Base-by-base conservation (phyloP, 2,888 invertebrate genomes). In the Sinopyrophorus schimmeli region DNA sequence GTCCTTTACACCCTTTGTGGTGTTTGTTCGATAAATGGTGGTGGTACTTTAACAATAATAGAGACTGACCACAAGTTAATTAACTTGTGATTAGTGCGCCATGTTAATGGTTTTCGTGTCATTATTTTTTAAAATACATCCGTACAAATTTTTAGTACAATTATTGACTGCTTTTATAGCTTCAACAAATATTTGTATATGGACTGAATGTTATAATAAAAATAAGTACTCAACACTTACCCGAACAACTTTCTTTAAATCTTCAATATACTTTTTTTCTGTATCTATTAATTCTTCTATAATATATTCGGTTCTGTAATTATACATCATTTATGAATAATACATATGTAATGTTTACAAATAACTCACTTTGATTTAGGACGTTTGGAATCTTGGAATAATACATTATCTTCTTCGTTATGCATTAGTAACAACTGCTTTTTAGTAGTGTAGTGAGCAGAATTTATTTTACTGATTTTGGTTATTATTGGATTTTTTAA, bases 211-310 rank as follows among this genome's bases (percentile, higher is more conserved):
- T n/a, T n/a, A n/a, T n/a, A n/a, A n/a, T n/a, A n/a, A n/a, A n/a
- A n/a, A n/a, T n/a, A n/a, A n/a, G n/a, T 21, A 17, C 11, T 7
- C 14, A 24, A 18, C 47, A 53, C 63, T 61, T 63, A 71, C 71
- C 14, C 50, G 46, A 5, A 70, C 53, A n/a, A 70, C 58, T 57
- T 63, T 65, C 20, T 57, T 51, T 39, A 72, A 57, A 51, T 67
- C 66, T 1, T 55, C 44, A 1, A 72, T 64, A 40, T 72, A 73
- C 20, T 65, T 63, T 24, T 58, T 59, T 57, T 73, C 72, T 7
- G 70, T 71, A n/a, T 61, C 57, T 41, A 64, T 55, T 7, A 73
- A 55, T 57, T 73, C 72, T 11, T 69, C 64, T 3, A 70, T 59
- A 15, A 71, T 66, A 35, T 63, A 66, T 7, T 64, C 61, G 23